These are phyloP conservation scores for Passer domesticus DNA, from an alignment of 2,113 vertebrate species.

Conservation along the genomic window DNA sequence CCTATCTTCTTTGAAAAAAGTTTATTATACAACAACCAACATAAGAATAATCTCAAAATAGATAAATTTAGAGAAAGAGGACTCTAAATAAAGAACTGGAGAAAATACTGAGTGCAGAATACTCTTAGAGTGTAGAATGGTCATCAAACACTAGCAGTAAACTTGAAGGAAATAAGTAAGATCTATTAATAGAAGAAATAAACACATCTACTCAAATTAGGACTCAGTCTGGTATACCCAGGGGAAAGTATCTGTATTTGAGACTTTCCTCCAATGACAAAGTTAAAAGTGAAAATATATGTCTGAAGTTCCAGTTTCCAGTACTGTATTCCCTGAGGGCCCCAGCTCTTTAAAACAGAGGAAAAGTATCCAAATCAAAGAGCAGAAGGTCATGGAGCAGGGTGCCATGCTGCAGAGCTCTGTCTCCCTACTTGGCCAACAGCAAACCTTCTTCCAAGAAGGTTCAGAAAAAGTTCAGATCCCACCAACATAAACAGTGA, in stretches of 20 bases:
- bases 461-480: slow-evolving; percentile 30
- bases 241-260: not conserved
- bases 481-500: not conserved
- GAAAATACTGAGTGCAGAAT: not conserved
- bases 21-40: not conserved
- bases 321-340: not conserved
- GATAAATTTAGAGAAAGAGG: not conserved
- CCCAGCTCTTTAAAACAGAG: not conserved
- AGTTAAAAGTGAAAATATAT: slow-evolving; percentile 18
- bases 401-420: not conserved
- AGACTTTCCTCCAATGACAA: not conserved
- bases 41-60: not conserved
- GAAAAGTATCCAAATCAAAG: not conserved
- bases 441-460: not conserved
- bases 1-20: not conserved
- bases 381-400: not conserved
- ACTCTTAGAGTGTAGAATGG: not conserved
- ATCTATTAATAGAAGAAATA: not conserved
- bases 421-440: not conserved
- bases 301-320: not conserved
- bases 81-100: not conserved
- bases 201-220: not conserved
- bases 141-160: not conserved
- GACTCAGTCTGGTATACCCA: not conserved
- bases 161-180: not conserved